A percentile compares a stretch with the other conserved stretches of the same genome.
Evolutionary conservation across 2,888 invertebrate species (phyloP).

Genomic region (Helobdella robusta): DNA sequence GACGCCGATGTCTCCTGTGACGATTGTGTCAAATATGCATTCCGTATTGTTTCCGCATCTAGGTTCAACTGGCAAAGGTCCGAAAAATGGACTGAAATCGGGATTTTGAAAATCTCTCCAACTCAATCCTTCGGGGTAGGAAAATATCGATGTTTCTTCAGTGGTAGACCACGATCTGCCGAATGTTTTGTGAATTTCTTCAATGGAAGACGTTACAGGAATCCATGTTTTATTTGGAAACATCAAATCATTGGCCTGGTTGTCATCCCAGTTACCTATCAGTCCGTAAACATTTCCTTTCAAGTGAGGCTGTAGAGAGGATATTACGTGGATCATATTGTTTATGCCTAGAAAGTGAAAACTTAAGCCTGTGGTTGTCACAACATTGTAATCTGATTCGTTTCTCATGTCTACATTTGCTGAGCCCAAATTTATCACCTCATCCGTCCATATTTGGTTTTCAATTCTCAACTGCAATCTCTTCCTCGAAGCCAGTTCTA

Average conservation of each 20-base stretch:
- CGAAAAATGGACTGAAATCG: constrained; percentile 17
- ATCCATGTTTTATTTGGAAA: constrained; percentile 18
- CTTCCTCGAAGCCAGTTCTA: constrained; percentile 16
- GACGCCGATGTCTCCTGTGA: constrained; percentile 13
- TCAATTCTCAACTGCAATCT: constrained; percentile 7
- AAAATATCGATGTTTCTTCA: constrained; percentile 4
- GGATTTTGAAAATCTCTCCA: constrained; percentile 23
- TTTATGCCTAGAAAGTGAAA: constrained; percentile 1
- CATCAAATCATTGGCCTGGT: constrained; percentile 22
- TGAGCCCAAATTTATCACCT: background rate
- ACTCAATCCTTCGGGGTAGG: constrained; percentile 8
- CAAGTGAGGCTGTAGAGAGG: background rate
- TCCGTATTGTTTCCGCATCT: constrained; percentile 8
- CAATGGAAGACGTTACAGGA: constrained; percentile 1
- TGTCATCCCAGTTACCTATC: constrained; percentile 26
- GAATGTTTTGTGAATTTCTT: constrained; percentile 20
- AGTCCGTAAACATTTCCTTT: constrained; percentile 20
- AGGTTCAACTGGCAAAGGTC: background rate
- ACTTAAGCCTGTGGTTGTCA: background rate
- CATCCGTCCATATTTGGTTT: background rate
- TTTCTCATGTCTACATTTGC: constrained; percentile 4
- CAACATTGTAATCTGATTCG: background rate
- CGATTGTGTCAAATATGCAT: constrained; percentile 19
- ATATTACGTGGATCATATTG: constrained; percentile 12
- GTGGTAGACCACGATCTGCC: constrained; percentile 20